These are phyloP conservation scores for Chlorocebus sabaeus DNA, from an alignment of 2,113 vertebrate species.

Conservation along the genomic window DNA sequence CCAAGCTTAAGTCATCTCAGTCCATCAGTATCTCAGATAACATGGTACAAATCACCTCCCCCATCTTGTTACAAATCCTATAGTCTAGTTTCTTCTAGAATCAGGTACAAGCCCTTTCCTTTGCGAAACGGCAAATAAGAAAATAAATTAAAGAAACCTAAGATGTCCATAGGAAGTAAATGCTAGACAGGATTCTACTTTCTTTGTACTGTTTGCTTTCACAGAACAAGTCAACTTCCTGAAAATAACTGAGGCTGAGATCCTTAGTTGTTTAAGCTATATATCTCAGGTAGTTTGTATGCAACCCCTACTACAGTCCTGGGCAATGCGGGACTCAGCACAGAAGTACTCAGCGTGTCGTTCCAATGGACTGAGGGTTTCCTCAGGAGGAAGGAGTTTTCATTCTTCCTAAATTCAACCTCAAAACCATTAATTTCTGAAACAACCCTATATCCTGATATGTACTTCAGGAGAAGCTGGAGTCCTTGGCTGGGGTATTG, in stretches of 20 bases:
- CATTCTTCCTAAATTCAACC: background rate
- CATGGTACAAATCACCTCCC: background rate
- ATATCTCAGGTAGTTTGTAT: background rate
- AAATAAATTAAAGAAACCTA: background rate
- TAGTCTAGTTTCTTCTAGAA: background rate
- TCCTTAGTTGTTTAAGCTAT: background rate
- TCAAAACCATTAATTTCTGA: background rate
- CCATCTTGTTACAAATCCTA: background rate
- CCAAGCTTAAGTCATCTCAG: background rate
- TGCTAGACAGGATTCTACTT: background rate
- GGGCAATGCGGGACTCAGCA: background rate
- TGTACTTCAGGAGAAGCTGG: background rate
- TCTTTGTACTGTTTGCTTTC: background rate
- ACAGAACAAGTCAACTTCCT: background rate
- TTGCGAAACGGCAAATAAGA: background rate
- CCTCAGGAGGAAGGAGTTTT: background rate
- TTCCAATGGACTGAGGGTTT: background rate
- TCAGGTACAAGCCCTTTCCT: background rate
- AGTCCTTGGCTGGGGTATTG: background rate
- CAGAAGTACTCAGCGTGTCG: background rate
- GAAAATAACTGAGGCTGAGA: background rate
- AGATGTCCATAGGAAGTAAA: background rate
- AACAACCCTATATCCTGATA: accelerated
- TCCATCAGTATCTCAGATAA: background rate
- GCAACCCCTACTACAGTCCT: background rate